phyloP scores from a whole-genome alignment of 2,113 vertebrate genomes.

The Cyanoliseus patagonus region DNA sequence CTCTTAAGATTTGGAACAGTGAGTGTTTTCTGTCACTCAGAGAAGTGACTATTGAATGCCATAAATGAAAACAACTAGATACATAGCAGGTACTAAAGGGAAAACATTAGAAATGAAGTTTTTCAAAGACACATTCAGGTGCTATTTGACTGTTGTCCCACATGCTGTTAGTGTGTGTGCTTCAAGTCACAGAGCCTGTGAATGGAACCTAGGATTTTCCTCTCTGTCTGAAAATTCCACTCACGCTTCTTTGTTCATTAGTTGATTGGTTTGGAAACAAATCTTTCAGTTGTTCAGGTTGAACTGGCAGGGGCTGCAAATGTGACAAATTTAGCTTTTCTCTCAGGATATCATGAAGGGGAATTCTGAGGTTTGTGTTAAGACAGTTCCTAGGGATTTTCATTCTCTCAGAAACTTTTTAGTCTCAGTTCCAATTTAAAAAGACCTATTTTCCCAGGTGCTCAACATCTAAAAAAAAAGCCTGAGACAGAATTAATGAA shows the following conservation, averaged over 20 bases:
- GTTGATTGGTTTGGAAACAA: not conserved
- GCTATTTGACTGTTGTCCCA: not conserved
- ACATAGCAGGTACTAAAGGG: not conserved
- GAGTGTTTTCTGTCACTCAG: not conserved
- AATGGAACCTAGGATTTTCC: not conserved
- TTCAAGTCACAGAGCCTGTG: not conserved
- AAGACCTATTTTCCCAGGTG: not conserved
- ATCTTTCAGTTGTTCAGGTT: not conserved
- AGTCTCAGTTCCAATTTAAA: not conserved
- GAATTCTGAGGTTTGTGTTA: not conserved
- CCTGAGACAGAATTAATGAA: not conserved
- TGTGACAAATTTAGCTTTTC: not conserved
- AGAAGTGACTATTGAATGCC: not conserved
- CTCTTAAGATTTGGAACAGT: not conserved
- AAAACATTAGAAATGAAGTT: not conserved
- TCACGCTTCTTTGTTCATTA: slow-evolving; percentile 2
- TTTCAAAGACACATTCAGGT: not conserved
- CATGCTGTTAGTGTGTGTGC: not conserved
- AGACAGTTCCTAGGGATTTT: not conserved
- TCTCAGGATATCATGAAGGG: not conserved
- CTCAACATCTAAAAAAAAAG: not conserved
- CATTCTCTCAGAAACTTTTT: not conserved
- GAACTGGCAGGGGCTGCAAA: not conserved
- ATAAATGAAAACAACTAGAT: not conserved
- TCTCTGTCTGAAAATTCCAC: slow-evolving; percentile 22